These are phyloP conservation scores for Drosophila serrata DNA, from an alignment of 1,140 invertebrate genomes.

Conservation along the genomic window DNA sequence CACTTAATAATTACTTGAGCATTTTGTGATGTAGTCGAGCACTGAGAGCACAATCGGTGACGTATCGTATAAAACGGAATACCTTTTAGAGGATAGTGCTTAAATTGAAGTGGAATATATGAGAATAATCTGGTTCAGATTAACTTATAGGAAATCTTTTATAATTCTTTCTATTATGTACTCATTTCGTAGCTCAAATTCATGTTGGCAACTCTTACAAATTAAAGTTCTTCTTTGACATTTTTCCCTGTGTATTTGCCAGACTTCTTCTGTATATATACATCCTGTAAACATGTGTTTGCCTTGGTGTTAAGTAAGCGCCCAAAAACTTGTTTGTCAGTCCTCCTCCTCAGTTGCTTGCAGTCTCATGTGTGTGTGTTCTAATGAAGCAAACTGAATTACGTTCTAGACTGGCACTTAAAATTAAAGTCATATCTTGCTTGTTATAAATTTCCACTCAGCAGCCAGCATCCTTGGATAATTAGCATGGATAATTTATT, in stretches of 20 bases:
- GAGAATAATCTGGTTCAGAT: background rate
- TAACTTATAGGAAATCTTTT: background rate
- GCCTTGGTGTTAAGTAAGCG: constrained; percentile 68
- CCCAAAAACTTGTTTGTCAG: constrained; percentile 66
- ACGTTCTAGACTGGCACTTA: constrained; percentile 33
- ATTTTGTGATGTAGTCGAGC: constrained; percentile 64
- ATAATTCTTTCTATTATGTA: background rate
- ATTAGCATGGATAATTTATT: constrained; percentile 67
- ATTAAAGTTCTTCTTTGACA: too few relatives aligned
- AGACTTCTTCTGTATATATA: constrained; percentile 21
- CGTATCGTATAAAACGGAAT: background rate
- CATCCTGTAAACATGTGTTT: constrained; percentile 72
- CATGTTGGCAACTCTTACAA: too few relatives aligned
- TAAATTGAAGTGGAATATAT: background rate
- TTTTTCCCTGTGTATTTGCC: constrained; percentile 12
- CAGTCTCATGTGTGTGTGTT: constrained; percentile 22
- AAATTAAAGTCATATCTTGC: constrained; percentile 37
- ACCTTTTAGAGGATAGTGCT: background rate
- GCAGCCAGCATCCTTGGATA: constrained; percentile 31
- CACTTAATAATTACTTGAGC: constrained; percentile 83
- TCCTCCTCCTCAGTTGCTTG: constrained; percentile 51
- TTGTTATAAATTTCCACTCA: constrained; percentile 23
- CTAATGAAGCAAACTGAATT: constrained; percentile 58
- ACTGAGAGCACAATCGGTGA: background rate
- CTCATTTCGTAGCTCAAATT: background rate